Conservation (phyloP, 2,888 invertebrate genomes). For the Parnassius glacialis region DNA sequence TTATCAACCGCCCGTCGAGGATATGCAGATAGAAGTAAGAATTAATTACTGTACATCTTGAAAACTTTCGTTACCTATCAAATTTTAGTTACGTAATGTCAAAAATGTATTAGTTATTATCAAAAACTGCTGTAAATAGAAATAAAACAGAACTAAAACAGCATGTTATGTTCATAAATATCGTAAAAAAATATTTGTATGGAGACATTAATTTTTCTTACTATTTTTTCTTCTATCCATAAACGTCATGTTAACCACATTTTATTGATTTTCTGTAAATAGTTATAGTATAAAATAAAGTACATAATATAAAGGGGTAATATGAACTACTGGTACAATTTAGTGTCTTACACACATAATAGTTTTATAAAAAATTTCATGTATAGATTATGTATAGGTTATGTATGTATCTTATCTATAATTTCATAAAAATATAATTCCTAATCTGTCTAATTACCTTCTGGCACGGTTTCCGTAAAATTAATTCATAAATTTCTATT, state of each 20-base stretch:
- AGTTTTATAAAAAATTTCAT: slow-evolving; percentile 19
- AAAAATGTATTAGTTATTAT: slow-evolving; percentile 39
- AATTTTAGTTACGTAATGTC: slow-evolving; percentile 77
- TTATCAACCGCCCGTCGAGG: slow-evolving; percentile 83
- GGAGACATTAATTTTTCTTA: slow-evolving; percentile 14
- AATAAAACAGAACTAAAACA: not conserved
- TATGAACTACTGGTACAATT: not conserved
- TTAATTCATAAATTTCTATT: no score
- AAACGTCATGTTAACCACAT: slow-evolving; percentile 38
- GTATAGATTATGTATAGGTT: slow-evolving; percentile 34
- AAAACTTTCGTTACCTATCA: slow-evolving; percentile 52
- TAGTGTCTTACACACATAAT: slow-evolving; percentile 1
- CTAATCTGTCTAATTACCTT: no score
- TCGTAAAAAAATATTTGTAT: not conserved
- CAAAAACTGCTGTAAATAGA: not conserved
- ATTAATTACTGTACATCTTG: slow-evolving; percentile 35
- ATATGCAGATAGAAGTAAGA: slow-evolving; percentile 84
- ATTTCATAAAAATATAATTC: slow-evolving; percentile 14
- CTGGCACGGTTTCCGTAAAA: no score
- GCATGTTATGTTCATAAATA: no score
- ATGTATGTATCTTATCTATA: slow-evolving; percentile 44
- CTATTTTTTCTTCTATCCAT: not conserved
- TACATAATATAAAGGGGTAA: not conserved
- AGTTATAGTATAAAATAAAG: not conserved
- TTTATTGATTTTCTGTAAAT: slow-evolving; percentile 42